Evolutionary conservation across 2,888 invertebrate species (phyloP), one percentile per base, ranked within the genome.

Genomic region (Acleris laterana): DNA sequence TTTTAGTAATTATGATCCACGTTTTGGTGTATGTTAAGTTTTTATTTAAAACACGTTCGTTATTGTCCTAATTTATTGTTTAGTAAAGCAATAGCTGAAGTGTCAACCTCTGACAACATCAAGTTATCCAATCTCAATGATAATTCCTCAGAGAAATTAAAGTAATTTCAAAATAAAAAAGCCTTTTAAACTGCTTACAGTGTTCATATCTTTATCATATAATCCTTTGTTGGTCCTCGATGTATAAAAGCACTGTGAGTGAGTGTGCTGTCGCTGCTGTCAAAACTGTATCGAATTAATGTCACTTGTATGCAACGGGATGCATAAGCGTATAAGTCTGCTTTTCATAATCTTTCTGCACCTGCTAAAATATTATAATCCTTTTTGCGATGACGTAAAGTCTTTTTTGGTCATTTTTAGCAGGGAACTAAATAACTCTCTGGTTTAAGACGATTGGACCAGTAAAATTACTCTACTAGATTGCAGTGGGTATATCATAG

Each of bases 261-360:
- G 66, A 62, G 57, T 66, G 62, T 42, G 55, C 66, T 66, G 66
- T 66, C 66, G 16, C n/a, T 28, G 25, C 56, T 66, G 66, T 66
- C 66, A 66, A 66, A 66, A 62, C 62, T 62, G 57, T 66, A 66
- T 66, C 66, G 66, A 62, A 66, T 66, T 66, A 66, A 20, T 62
- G 66, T 57, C 66, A 61, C 51, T 66, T 62, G 51, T 51, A 13
- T n/a, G 48, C 44, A 46, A 32, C 44, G 32, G 58, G 32, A 49
- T 22, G 20, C 19, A 51, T 53, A 50, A 25, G 55, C 62, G 6
- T 38, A 53, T 38, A 55, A 55, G 55, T 55, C 55, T 49, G 62
- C 22, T 48, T 55, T 53, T 53, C 62, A 62, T 62, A 62, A 62
- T 55, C 32, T 55, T 49, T 49, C 38, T 55, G 49, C 62, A 62